Evolutionary conservation across 2,888 invertebrate species (phyloP).

Genomic region (Odiellus spinosus): DNA sequence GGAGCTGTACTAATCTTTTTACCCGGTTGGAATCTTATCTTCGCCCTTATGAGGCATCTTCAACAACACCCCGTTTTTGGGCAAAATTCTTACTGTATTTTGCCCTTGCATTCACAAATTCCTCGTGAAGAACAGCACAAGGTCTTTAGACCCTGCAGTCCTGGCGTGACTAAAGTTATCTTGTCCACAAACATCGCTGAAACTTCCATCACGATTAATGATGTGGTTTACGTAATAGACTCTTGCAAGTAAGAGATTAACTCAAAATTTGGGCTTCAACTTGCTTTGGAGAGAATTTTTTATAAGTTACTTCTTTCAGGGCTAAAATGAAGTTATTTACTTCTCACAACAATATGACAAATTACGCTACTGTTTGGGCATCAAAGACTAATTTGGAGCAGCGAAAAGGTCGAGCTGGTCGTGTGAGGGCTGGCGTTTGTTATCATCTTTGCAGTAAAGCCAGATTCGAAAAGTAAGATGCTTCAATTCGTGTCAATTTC

Average conservation of each 20-base stretch:
- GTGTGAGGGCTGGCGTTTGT: conserved; percentile 82
- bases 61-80: conserved; percentile 57
- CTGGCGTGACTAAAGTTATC: conserved; percentile 78
- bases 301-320: conserved; percentile 24
- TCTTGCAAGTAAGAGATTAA: conserved; percentile 54
- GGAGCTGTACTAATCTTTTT: conserved; percentile 86
- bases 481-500: no score
- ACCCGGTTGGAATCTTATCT: conserved; percentile 95
- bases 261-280: no score
- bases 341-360: conserved; percentile 96
- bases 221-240: conserved; percentile 94
- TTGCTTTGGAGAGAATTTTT: neutral
- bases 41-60: conserved; percentile 70
- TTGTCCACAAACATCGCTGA: conserved; percentile 96
- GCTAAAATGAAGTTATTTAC: conserved; percentile 95
- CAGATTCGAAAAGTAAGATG: conserved; percentile 31
- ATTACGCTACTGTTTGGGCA: conserved; percentile 85
- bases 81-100: conserved; percentile 48
- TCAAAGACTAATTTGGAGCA: conserved; percentile 89
- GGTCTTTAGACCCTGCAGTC: conserved; percentile 75
- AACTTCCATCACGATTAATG: conserved; percentile 94
- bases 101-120: conserved; percentile 94
- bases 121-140: conserved; percentile 76
- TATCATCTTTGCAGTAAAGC: conserved; percentile 64
- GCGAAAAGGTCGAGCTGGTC: conserved; percentile 83